A percentile compares a stretch with the other conserved stretches of the same genome.
Evolutionary conservation across 1,140 invertebrate genomes (phyloP).

Genomic region (Palaemon carinicauda): DNA sequence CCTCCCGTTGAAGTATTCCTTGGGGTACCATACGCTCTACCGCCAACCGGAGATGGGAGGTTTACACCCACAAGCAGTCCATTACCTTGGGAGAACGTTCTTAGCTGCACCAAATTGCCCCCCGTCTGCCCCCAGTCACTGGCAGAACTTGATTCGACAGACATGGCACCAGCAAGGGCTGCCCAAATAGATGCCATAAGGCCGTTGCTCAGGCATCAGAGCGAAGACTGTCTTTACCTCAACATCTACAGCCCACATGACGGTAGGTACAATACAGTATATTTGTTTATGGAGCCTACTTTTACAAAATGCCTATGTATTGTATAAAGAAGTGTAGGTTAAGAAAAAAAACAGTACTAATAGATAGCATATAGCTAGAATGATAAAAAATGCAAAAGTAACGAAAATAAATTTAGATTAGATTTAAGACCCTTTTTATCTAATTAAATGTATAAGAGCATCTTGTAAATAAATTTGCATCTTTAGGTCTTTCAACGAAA

Average conservation of each 20-base stretch:
- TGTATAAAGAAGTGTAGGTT: too few relatives aligned
- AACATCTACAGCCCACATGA: conserved; percentile 95
- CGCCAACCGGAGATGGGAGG: conserved; percentile 71
- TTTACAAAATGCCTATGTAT: too few relatives aligned
- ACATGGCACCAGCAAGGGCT: conserved; percentile 83
- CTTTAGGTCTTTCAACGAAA: too few relatives aligned
- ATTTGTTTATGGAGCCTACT: too few relatives aligned
- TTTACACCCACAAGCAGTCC: conserved; percentile 69
- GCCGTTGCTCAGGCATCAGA: conserved; percentile 87
- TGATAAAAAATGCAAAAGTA: too few relatives aligned
- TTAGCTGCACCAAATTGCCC: conserved; percentile 53
- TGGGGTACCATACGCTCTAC: conserved; percentile 75
- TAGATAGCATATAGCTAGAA: too few relatives aligned
- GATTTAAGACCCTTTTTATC: too few relatives aligned
- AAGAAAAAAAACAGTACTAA: too few relatives aligned
- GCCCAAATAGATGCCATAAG: conserved; percentile 86
- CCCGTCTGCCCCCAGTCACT: conserved; percentile 65
- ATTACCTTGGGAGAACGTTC: conserved; percentile 59
- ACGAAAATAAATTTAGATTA: too few relatives aligned
- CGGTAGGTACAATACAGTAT: conserved; percentile 75
- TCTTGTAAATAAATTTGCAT: too few relatives aligned
- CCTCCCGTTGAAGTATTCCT: conserved; percentile 79
- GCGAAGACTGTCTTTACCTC: conserved; percentile 95
- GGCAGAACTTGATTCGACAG: conserved; percentile 62
- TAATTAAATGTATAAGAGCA: too few relatives aligned